These are phyloP conservation scores for Gadopsis bispinosus DNA, from an alignment of 2,797 vertebrate genomes.

Conservation along the genomic window DNA sequence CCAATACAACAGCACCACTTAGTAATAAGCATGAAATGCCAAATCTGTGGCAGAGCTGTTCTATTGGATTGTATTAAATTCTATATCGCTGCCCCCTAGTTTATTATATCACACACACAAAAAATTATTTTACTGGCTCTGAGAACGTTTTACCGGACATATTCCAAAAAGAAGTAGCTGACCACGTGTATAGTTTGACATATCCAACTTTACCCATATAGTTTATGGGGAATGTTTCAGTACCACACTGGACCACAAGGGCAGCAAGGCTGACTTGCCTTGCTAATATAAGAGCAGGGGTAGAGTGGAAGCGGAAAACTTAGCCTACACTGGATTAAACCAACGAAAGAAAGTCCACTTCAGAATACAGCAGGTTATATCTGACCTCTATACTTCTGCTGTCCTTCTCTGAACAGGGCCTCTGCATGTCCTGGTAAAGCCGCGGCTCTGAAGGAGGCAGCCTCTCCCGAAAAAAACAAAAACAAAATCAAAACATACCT, in stretches of 20 bases:
- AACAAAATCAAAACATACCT: not conserved
- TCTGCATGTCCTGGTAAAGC: slow-evolving; percentile 1
- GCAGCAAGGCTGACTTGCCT: not conserved
- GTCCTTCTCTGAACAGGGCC: not conserved
- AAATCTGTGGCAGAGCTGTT: not conserved
- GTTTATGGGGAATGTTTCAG: not conserved
- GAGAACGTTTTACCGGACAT: not conserved
- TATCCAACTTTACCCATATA: too few relatives aligned
- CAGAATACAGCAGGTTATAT: not conserved
- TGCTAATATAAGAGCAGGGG: not conserved
- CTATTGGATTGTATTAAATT: not conserved
- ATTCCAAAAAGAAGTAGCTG: not conserved
- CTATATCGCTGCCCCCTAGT: not conserved
- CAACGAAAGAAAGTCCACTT: not conserved
- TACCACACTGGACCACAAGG: not conserved
- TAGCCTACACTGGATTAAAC: slow-evolving; percentile 7
- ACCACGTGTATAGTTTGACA: too few relatives aligned
- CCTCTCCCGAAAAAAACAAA: not conserved
- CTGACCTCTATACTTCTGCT: not conserved
- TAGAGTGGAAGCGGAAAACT: not conserved
- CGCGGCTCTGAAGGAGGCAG: not conserved
- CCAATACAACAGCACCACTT: not conserved
- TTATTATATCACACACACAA: not conserved
- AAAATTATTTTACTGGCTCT: not conserved
- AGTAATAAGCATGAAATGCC: not conserved